Conservation (phyloP, 2,888 invertebrate genomes). For the Cosmorhoe ocellata region DNA sequence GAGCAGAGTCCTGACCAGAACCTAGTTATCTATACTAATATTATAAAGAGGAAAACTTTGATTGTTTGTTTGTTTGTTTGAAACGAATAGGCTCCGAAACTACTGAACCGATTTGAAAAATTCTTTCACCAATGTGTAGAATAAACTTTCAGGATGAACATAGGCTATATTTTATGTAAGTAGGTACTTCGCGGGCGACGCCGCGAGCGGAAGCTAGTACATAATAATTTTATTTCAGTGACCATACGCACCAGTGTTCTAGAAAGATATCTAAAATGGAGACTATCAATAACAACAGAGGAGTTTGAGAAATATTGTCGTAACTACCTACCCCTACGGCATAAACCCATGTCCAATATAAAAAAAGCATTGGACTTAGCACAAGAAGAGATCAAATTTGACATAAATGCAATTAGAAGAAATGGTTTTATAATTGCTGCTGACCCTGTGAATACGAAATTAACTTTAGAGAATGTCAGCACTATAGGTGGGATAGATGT, state of each 20-base stretch:
- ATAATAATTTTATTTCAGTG: constrained; percentile 51
- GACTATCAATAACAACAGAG: constrained; percentile 55
- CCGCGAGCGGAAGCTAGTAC: too few species aligned
- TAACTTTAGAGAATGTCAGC: constrained; percentile 79
- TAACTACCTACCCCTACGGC: constrained; percentile 64
- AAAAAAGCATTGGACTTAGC: constrained; percentile 81
- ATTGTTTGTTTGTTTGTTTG: too few species aligned
- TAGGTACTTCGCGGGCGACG: too few species aligned
- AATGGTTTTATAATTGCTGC: constrained; percentile 83
- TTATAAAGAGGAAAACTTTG: too few species aligned
- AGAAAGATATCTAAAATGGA: constrained; percentile 64
- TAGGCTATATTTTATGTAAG: too few species aligned
- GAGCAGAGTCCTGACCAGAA: too few species aligned
- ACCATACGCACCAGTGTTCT: constrained; percentile 65
- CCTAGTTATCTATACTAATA: too few species aligned
- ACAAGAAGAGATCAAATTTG: constrained; percentile 79
- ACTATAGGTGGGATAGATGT: constrained; percentile 81
- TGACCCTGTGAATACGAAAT: constrained; percentile 82
- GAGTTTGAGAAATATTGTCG: constrained; percentile 65
- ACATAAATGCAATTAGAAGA: constrained; percentile 75
- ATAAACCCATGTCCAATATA: constrained; percentile 73
- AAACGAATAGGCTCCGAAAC: too few species aligned
- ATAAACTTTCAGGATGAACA: too few species aligned
- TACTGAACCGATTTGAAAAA: too few species aligned
- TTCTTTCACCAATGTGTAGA: too few species aligned